Evolutionary conservation across 2,888 invertebrate genomes (phyloP), one percentile per base, ranked within the genome.

Genomic region (Hemistola chrysoprasaria): DNA sequence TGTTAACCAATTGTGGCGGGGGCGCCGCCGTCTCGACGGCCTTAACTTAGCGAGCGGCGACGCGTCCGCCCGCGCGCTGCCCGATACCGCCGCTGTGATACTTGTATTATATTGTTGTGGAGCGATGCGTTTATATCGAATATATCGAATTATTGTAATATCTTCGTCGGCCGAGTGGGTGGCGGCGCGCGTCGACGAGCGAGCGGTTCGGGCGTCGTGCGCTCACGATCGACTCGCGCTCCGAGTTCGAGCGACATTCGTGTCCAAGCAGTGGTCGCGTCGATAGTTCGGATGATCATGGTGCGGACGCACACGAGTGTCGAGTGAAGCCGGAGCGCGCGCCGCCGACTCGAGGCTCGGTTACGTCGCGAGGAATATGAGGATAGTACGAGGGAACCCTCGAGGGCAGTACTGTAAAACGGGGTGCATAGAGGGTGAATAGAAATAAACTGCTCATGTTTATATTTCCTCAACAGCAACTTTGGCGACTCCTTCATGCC

Each of bases 1-100:
- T 82, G 78, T 85, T 84, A 83, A 80, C 78, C 78, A 81, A 81
- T 81, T 79, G 72, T 67, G 73, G 75, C 74, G 78, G 72, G 69
- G 74, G 73, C 70, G 71, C 68, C 66, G 53, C 61, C 61, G 68
- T 58, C 70, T 68, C 64, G 69, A 54, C 57, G 68, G 73, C 74
- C 75, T 74, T 73, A 72, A 69, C 62, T 70, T 68, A 68, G 71
- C 71, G 73, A 64, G 68, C 65, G 68, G 67, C 62, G 69, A 56
- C 58, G 65, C 69, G 70, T 65, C 64, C 66, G 67, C 68, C 64
- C 62, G 65, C 60, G 63, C 64, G 64, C 54, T 65, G 67, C 66
- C 62, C 45, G 50, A 28, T 59, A 59, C 62, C 59, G 62, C 69
- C 71, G 66, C 63, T 57, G 61, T 59, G 44, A 36, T 44, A 35